phyloP scores from a whole-genome alignment of 2,888 invertebrate species.

The Nephrotoma flavescens region DNA sequence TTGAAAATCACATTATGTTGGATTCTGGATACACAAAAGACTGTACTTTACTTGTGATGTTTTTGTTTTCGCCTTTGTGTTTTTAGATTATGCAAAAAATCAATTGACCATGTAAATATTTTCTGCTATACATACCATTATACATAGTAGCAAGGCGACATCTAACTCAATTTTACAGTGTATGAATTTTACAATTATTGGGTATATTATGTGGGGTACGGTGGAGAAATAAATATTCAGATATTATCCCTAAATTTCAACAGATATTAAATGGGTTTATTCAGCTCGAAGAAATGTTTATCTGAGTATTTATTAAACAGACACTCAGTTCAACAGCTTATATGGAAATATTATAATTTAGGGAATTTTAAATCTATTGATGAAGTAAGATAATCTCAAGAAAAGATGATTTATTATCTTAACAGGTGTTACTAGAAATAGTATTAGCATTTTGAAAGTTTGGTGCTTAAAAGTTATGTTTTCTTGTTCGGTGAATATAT shows the following conservation, averaged over 20 bases:
- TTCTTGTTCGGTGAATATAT: no score
- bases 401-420: not conserved
- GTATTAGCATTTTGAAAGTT: no score
- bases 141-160: not conserved
- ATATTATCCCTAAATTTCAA: not conserved
- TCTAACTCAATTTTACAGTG: not conserved
- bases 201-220: not conserved
- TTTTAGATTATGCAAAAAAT: not conserved
- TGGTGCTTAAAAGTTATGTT: no score
- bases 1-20: not conserved
- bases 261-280: not conserved
- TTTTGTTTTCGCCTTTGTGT: not conserved
- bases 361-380: not conserved
- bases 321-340: not conserved
- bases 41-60: not conserved
- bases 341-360: not conserved
- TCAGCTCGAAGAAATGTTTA: not conserved
- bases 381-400: not conserved
- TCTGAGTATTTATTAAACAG: not conserved
- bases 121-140: not conserved
- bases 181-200: not conserved
- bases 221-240: not conserved
- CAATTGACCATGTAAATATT: not conserved
- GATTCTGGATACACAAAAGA: not conserved
- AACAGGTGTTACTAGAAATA: not conserved